A percentile compares a stretch with the other conserved stretches of the same genome.
Conservation (phyloP, 30 jellyfish, hydroid and myxozoan genomes). For the Aurelia coerulea region DNA sequence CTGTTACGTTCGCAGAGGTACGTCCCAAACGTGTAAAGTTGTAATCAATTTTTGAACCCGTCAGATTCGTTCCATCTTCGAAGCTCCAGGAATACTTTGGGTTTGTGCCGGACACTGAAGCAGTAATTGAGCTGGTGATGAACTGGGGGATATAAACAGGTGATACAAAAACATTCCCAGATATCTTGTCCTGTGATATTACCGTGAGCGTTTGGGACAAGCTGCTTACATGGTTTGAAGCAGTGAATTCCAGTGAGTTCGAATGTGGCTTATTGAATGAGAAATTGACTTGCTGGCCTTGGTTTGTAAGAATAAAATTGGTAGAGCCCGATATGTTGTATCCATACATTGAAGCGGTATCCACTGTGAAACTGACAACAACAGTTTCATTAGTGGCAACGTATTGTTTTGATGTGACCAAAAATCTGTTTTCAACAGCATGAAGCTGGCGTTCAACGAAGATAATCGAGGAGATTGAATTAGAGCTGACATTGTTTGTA, state of each 20-base stretch:
- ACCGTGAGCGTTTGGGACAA: background rate
- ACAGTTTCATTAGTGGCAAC: slow-evolving; percentile 33
- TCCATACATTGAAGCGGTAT: slow-evolving; percentile 31
- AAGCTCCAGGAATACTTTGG: slow-evolving; percentile 45
- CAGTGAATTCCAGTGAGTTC: slow-evolving; percentile 31
- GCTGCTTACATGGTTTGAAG: slow-evolving; percentile 73
- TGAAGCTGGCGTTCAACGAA: slow-evolving; percentile 53
- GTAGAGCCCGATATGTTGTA: slow-evolving; percentile 28
- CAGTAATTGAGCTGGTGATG: background rate
- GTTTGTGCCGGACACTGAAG: slow-evolving; percentile 12
- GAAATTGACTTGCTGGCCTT: background rate
- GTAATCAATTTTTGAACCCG: background rate
- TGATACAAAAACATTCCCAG: slow-evolving; percentile 7
- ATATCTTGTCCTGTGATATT: slow-evolving; percentile 50
- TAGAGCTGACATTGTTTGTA: slow-evolving; percentile 41
- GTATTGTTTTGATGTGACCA: background rate
- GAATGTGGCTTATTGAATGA: slow-evolving; percentile 33
- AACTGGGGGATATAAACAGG: slow-evolving; percentile 43
- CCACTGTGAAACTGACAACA: background rate
- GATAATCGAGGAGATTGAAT: slow-evolving; percentile 6
- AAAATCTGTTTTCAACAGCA: background rate
- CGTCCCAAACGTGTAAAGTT: slow-evolving; percentile 43
- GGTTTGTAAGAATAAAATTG: background rate
- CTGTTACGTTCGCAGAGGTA: slow-evolving; percentile 24
- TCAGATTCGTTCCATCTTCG: background rate